phyloP scores from a whole-genome alignment of 2,113 vertebrate genomes.

The Cranoglanis bouderius region DNA sequence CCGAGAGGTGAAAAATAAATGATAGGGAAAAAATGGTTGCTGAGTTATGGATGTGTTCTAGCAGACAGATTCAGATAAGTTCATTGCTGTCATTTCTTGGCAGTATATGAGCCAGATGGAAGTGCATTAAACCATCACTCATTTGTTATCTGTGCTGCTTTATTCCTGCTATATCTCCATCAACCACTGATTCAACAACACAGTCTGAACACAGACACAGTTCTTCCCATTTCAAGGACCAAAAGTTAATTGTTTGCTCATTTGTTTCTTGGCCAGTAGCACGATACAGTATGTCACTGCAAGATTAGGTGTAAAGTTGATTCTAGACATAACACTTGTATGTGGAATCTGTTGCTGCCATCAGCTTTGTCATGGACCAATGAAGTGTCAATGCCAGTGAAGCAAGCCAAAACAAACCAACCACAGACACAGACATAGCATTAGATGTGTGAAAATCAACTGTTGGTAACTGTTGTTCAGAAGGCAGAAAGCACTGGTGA shows the following conservation, averaged over 20 bases:
- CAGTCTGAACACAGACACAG: not conserved
- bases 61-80: not conserved
- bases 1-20: not conserved
- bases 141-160: conserved; percentile 8
- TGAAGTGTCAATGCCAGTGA: conserved; percentile 1
- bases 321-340: not conserved
- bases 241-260: not conserved
- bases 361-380: conserved; percentile 4
- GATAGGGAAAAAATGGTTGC: not conserved
- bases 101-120: conserved; percentile 8
- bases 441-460: not conserved
- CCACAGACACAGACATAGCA: not conserved
- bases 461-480: conserved; percentile 10
- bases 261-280: not conserved
- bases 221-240: not conserved
- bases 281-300: not conserved
- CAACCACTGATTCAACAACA: not conserved
- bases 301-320: conserved; percentile 4
- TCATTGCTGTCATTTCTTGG: conserved; percentile 9
- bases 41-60: conserved; percentile 2
- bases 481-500: not conserved
- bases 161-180: conserved; percentile 8
- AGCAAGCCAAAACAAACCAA: not conserved
- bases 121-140: not conserved
- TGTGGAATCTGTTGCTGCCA: not conserved